Conservation (phyloP, 1,140 invertebrate genomes). For the Drosophila truncata region DNA sequence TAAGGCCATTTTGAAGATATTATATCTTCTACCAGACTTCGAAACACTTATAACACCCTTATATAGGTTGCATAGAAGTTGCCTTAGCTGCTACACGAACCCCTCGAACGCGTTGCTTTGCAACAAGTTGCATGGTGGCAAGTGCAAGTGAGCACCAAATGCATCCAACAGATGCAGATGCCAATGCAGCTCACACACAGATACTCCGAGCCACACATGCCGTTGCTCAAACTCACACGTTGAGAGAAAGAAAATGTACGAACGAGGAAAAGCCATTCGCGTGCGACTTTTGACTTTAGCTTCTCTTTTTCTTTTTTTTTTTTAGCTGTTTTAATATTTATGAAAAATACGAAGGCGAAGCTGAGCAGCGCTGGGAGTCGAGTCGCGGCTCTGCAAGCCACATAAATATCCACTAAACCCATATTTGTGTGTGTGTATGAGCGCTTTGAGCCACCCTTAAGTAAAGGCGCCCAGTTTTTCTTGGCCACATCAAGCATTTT, state of each 20-base stretch:
- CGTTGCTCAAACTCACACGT: conserved; percentile 46
- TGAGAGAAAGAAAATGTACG: not conserved
- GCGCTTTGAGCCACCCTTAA: conserved; percentile 64
- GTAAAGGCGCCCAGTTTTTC: conserved; percentile 40
- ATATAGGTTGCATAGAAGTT: conserved; percentile 30
- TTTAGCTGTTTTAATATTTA: conserved; percentile 80
- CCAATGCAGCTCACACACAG: conserved; percentile 38
- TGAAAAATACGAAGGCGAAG: conserved; percentile 62
- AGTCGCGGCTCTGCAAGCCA: conserved; percentile 58
- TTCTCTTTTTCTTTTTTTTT: conserved; percentile 58
- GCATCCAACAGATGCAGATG: conserved; percentile 38
- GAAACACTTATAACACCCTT: conserved; percentile 2
- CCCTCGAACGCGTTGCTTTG: conserved; percentile 21
- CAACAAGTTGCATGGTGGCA: conserved; percentile 23
- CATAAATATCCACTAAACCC: conserved; percentile 81
- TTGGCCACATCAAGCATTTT: conserved; percentile 55
- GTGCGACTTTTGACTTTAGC: conserved; percentile 74
- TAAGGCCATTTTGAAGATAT: not conserved
- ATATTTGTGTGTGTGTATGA: conserved; percentile 4
- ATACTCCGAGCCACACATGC: conserved; percentile 25
- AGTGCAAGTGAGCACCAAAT: not conserved
- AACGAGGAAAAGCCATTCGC: conserved; percentile 26
- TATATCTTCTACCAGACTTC: not conserved
- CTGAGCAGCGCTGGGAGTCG: conserved; percentile 53
- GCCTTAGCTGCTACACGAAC: conserved; percentile 37